A percentile compares a stretch with the other conserved stretches of the same genome.
Conservation (phyloP, 2,888 invertebrate genomes). For the Lypha dubia region DNA sequence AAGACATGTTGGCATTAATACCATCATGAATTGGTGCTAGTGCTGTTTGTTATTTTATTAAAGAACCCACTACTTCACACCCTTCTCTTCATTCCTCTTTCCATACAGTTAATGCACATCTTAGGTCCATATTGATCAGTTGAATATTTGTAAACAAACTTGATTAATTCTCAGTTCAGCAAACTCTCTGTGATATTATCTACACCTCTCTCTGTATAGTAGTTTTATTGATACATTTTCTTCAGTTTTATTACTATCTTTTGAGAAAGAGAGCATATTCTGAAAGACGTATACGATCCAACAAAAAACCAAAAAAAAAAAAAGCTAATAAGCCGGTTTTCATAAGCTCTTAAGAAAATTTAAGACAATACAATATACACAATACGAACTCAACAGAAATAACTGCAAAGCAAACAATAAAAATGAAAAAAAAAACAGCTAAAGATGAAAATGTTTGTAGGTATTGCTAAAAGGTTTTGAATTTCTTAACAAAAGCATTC, state of each 20-base stretch:
- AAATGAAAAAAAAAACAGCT: slow-evolving; percentile 19
- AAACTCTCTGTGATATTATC: background rate
- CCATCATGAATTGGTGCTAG: background rate
- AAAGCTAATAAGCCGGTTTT: slow-evolving; percentile 75
- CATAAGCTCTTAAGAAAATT: slow-evolving; percentile 66
- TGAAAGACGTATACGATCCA: slow-evolving; percentile 59
- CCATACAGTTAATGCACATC: slow-evolving; percentile 11
- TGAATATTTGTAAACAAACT: slow-evolving; percentile 56
- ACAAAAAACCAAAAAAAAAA: slow-evolving; percentile 68
- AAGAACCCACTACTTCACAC: slow-evolving; percentile 4
- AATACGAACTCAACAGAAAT: slow-evolving; percentile 41
- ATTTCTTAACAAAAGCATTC: slow-evolving; percentile 68
- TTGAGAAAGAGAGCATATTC: slow-evolving; percentile 58
- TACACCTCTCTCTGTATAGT: too few species aligned
- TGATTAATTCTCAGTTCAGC: background rate
- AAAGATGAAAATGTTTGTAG: slow-evolving; percentile 58
- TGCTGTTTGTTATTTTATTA: slow-evolving; percentile 23
- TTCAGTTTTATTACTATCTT: background rate
- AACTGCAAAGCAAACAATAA: slow-evolving; percentile 24
- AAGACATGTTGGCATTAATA: background rate
- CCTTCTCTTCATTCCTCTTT: background rate
- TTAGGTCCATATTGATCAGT: slow-evolving; percentile 2
- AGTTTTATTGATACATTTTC: slow-evolving; percentile 1
- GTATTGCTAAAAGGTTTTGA: slow-evolving; percentile 69
- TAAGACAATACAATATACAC: slow-evolving; percentile 50